These are phyloP conservation scores for Mycetomoellerius zeteki DNA, from an alignment of 1,140 invertebrate genomes.

Conservation along the genomic window DNA sequence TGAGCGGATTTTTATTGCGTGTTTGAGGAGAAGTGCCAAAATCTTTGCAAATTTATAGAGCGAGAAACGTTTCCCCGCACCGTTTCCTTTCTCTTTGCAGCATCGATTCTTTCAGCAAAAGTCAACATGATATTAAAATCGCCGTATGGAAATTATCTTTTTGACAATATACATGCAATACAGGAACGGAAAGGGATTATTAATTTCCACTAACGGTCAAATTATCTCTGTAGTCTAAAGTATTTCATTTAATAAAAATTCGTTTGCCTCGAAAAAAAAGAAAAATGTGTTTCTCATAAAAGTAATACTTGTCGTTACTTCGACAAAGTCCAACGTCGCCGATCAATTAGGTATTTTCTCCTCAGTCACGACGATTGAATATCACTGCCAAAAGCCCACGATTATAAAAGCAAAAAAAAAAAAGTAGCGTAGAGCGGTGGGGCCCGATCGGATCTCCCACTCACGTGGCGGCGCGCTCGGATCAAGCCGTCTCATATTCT, in stretches of 20 bases:
- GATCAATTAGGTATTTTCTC: slow-evolving; percentile 74
- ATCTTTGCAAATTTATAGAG: slow-evolving; percentile 12
- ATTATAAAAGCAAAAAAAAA: slow-evolving; percentile 67
- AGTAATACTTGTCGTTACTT: slow-evolving; percentile 28
- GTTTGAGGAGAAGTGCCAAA: slow-evolving; percentile 81
- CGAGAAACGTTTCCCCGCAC: neutral
- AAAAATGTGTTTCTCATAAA: slow-evolving; percentile 16
- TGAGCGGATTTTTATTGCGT: slow-evolving; percentile 84
- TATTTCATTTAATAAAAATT: neutral
- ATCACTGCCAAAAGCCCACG: slow-evolving; percentile 86
- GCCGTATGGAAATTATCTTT: neutral
- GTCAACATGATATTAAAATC: neutral
- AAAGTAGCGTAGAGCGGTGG: slow-evolving; percentile 45
- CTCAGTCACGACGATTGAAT: slow-evolving; percentile 85
- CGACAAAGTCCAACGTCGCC: neutral
- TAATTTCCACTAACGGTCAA: neutral
- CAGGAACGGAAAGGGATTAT: neutral
- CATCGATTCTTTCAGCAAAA: slow-evolving; percentile 2
- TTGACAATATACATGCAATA: neutral
- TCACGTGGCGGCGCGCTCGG: slow-evolving; percentile 1
- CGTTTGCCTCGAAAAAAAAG: neutral
- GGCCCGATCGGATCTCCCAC: slow-evolving; percentile 3
- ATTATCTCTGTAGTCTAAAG: neutral
- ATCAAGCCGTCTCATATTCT: slow-evolving; percentile 31
- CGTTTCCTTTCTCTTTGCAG: neutral